A percentile compares a stretch with the other conserved stretches of the same genome.
Conservation (phyloP, 1,140 invertebrate genomes). For the Cheumatopsyche charites region DNA sequence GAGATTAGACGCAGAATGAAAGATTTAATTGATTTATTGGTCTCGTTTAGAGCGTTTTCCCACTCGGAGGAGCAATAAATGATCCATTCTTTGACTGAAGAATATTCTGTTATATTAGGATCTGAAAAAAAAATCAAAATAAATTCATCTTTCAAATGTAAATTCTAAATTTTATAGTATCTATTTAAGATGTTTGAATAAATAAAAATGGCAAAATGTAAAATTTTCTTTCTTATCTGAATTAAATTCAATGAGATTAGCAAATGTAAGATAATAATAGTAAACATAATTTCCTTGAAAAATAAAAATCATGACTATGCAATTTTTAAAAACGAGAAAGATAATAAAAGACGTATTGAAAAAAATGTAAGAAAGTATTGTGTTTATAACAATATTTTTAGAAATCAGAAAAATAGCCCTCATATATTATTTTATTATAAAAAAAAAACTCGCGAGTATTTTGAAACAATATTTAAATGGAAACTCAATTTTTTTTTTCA, state of each 20-base stretch:
- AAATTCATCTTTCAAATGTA: background rate
- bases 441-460: too few relatives aligned
- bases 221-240: background rate
- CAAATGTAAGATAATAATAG: background rate
- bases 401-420: too few relatives aligned
- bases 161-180: background rate
- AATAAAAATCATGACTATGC: too few relatives aligned
- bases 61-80: conserved; percentile 30
- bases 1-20: conserved; percentile 55
- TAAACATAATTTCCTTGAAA: background rate
- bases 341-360: too few relatives aligned
- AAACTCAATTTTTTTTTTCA: too few relatives aligned
- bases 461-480: too few relatives aligned
- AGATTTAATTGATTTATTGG: conserved; percentile 47
- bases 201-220: background rate
- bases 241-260: background rate
- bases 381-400: too few relatives aligned
- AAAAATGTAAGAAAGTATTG: too few relatives aligned
- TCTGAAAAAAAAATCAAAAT: background rate
- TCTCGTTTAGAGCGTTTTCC: conserved; percentile 24
- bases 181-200: background rate
- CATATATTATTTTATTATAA: too few relatives aligned
- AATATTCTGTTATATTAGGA: background rate
- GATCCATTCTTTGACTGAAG: conserved; percentile 27
- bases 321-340: too few relatives aligned